These are phyloP conservation scores for Lamellibrachia satsuma DNA, from an alignment of 2,888 invertebrate genomes.

Conservation along the genomic window DNA sequence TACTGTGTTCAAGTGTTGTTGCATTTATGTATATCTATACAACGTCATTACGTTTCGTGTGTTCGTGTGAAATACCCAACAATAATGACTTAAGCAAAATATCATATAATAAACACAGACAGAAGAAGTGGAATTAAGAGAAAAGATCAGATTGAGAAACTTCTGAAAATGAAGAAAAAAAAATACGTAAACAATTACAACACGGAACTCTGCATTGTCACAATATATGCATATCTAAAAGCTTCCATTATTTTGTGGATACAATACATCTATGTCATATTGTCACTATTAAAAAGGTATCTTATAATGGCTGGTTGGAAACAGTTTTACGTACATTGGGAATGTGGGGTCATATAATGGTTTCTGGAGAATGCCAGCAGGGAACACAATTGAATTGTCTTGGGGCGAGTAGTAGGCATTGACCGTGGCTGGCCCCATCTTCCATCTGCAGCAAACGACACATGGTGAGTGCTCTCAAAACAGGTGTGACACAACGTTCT, in stretches of 20 bases:
- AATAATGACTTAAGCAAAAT: too few relatives aligned
- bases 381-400: slow-evolving; percentile 56
- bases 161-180: too few relatives aligned
- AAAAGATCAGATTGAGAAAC: too few relatives aligned
- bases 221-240: too few relatives aligned
- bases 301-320: not conserved
- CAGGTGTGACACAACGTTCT: not conserved
- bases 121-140: too few relatives aligned
- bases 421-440: slow-evolving; percentile 52
- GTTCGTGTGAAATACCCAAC: too few relatives aligned
- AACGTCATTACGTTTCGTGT: not conserved
- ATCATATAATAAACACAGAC: too few relatives aligned
- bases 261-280: too few relatives aligned
- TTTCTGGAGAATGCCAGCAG: slow-evolving; percentile 57
- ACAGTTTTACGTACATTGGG: slow-evolving; percentile 52
- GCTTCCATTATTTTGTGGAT: too few relatives aligned
- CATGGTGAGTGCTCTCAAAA: not conserved
- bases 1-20: not conserved
- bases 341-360: slow-evolving; percentile 54
- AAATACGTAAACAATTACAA: too few relatives aligned
- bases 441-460: slow-evolving; percentile 50
- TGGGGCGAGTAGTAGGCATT: slow-evolving; percentile 59
- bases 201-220: too few relatives aligned
- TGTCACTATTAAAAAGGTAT: too few relatives aligned
- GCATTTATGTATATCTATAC: not conserved